A percentile compares a stretch with the other conserved stretches of the same genome.
These are phyloP conservation scores for Plagiodera versicolora DNA, from an alignment of 2,888 invertebrate genomes.

Conservation along the genomic window DNA sequence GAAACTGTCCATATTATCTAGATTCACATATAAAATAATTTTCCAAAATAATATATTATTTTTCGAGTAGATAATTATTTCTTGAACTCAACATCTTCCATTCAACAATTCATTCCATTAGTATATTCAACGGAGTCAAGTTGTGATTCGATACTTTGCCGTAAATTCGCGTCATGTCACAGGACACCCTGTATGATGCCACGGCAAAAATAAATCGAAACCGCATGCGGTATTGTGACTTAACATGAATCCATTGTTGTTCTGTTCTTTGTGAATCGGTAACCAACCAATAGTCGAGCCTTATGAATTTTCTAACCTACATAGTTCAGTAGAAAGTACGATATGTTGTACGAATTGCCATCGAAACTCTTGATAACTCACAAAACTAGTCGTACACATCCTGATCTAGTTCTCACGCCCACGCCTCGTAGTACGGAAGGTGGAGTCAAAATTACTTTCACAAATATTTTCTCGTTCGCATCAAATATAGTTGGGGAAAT, in stretches of 20 bases:
- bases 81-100: too few species aligned
- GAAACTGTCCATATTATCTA: neutral
- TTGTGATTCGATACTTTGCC: too few species aligned
- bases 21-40: neutral
- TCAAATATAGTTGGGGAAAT: too few species aligned
- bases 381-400: conserved; percentile 26
- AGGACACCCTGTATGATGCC: conserved; percentile 1
- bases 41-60: too few species aligned
- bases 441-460: neutral
- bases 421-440: conserved; percentile 14
- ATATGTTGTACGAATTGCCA: conserved; percentile 28
- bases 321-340: conserved; percentile 50
- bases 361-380: conserved; percentile 28
- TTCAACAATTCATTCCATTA: too few species aligned
- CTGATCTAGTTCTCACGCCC: conserved; percentile 34
- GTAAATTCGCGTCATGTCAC: too few species aligned
- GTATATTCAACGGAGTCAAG: too few species aligned
- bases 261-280: conserved; percentile 22
- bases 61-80: too few species aligned
- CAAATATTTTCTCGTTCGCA: too few species aligned
- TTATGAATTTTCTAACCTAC: conserved; percentile 48
- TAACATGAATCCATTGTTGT: conserved; percentile 24
- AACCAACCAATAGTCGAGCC: conserved; percentile 26
- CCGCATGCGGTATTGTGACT: conserved; percentile 28
- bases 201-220: conserved; percentile 13